These are phyloP conservation scores for Vultur gryphus DNA, from an alignment of 2,797 vertebrate genomes.

Conservation along the genomic window DNA sequence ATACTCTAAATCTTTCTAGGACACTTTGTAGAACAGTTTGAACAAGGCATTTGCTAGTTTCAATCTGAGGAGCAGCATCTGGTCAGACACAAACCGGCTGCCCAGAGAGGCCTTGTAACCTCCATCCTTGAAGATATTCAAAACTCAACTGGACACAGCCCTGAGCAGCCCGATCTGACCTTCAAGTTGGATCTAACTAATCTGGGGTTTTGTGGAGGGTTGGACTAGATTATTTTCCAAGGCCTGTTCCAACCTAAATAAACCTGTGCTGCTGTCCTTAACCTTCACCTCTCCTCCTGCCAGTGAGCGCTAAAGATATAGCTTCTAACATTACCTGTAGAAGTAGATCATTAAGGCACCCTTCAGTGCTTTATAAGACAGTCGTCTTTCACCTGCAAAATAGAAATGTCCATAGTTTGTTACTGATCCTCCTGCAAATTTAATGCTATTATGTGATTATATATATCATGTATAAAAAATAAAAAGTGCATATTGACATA, in stretches of 20 bases:
- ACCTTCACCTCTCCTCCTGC: not conserved
- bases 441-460: not conserved
- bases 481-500: not conserved
- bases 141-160: not conserved
- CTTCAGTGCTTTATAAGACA: slow-evolving; percentile 93
- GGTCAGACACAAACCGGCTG: not conserved
- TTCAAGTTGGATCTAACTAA: not conserved
- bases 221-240: not conserved
- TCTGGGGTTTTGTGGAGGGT: not conserved
- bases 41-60: not conserved
- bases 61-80: not conserved
- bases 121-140: not conserved
- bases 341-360: slow-evolving; percentile 97
- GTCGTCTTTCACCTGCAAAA: slow-evolving; percentile 86
- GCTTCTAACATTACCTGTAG: slow-evolving; percentile 82
- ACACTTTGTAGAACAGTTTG: not conserved
- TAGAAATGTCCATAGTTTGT: not conserved
- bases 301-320: not conserved
- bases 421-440: not conserved
- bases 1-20: not conserved
- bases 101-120: not conserved
- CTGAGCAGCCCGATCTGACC: not conserved
- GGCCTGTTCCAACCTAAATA: not conserved
- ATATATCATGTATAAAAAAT: not conserved
- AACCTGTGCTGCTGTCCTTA: not conserved